phyloP scores from a whole-genome alignment of 2,888 invertebrate genomes.

The Drosophila parthenogenetica region DNA sequence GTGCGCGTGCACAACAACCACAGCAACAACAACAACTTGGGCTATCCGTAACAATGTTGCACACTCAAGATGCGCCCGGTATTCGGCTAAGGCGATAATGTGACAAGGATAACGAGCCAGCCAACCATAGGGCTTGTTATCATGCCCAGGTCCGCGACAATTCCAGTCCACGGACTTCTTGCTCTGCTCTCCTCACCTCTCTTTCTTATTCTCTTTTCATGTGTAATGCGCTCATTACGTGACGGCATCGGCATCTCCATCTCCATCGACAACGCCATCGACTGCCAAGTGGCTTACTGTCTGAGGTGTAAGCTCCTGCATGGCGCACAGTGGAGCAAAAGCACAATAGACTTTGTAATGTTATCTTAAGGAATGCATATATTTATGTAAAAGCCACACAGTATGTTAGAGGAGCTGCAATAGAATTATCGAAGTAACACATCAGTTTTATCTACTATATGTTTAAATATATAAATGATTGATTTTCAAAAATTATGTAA shows the following conservation, averaged over 20 bases:
- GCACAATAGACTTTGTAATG: no score
- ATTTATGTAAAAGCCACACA: no score
- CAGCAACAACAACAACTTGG: slow-evolving; percentile 23
- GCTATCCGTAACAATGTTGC: slow-evolving; percentile 76
- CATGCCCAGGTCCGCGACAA: slow-evolving; percentile 42
- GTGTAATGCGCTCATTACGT: slow-evolving; percentile 80
- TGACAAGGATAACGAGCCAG: slow-evolving; percentile 79
- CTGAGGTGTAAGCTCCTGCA: not conserved
- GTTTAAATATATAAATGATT: no score
- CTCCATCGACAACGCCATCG: slow-evolving; percentile 28
- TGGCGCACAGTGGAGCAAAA: slow-evolving; percentile 8
- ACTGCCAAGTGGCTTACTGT: slow-evolving; percentile 54
- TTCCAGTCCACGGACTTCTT: slow-evolving; percentile 12
- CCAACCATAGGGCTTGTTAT: slow-evolving; percentile 58
- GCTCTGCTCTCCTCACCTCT: not conserved
- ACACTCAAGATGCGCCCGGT: slow-evolving; percentile 72
- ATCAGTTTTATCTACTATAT: no score
- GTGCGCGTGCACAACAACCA: slow-evolving; percentile 73
- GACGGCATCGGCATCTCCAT: slow-evolving; percentile 62
- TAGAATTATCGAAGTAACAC: no score
- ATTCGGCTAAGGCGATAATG: slow-evolving; percentile 78
- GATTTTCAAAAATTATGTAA: no score
- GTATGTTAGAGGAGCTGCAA: no score
- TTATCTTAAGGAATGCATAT: no score
- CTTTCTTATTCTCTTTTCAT: slow-evolving; percentile 23